Percentiles rank a stretch among this genome's conserved stretches.
phyloP scores from a whole-genome alignment of 2,113 vertebrate genomes.

The Rhynchomys soricoides region DNA sequence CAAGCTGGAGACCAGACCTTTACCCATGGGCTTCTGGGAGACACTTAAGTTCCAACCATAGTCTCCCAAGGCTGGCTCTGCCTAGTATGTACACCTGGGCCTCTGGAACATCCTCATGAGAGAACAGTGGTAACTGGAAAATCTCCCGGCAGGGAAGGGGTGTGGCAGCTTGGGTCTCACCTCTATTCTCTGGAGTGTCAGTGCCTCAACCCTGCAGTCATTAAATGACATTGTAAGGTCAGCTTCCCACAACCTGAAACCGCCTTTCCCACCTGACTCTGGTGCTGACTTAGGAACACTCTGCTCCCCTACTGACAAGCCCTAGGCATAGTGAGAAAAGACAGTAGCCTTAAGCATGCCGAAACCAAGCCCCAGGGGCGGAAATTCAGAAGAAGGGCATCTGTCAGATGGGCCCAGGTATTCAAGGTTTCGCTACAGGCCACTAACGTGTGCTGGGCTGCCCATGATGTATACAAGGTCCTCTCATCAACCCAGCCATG shows the following conservation, averaged over 20 bases:
- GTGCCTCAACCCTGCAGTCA: rapidly evolving
- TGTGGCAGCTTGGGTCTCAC: rapidly evolving
- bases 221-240: background rate
- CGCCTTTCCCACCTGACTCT: background rate
- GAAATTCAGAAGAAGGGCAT: background rate
- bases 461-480: too few relatives aligned
- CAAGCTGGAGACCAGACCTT: background rate
- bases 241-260: background rate
- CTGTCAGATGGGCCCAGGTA: background rate
- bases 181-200: background rate
- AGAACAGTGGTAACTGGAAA: background rate
- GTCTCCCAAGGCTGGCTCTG: background rate
- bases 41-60: background rate
- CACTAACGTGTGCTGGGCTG: background rate
- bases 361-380: background rate
- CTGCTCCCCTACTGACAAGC: background rate
- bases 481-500: rapidly evolving
- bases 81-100: background rate
- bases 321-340: background rate
- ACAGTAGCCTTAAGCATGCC: background rate
- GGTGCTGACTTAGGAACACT: background rate
- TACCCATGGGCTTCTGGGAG: background rate
- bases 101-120: background rate
- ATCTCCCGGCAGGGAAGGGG: background rate
- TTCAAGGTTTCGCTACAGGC: background rate